A percentile compares a stretch with the other conserved stretches of the same genome.
Conservation (phyloP, 2,888 invertebrate genomes). For the Meganola albula region DNA sequence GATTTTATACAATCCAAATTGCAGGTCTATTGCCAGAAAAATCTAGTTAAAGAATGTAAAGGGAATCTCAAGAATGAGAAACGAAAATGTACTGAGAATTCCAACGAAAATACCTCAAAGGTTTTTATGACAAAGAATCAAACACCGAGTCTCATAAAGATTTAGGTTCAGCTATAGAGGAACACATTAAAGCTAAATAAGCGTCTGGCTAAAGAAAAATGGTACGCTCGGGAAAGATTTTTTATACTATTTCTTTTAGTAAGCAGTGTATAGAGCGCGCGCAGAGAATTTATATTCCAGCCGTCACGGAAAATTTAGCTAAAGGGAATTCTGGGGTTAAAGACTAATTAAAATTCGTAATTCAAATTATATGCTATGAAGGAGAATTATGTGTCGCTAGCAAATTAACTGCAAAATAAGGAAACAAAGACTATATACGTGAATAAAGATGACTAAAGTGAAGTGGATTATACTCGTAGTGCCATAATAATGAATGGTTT, state of each 20-base stretch:
- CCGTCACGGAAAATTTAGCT: slow-evolving; percentile 22
- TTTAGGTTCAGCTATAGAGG: slow-evolving; percentile 27
- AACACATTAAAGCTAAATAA: slow-evolving; percentile 36
- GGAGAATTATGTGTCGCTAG: too few relatives aligned
- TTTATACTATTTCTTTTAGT: slow-evolving; percentile 25
- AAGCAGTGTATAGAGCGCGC: slow-evolving; percentile 20
- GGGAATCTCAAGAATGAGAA: too few relatives aligned
- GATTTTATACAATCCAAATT: too few relatives aligned
- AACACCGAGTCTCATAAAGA: slow-evolving; percentile 29
- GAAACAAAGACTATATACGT: slow-evolving; percentile 36
- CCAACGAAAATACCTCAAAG: slow-evolving; percentile 15
- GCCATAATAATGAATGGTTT: slow-evolving; percentile 2
- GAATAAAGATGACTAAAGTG: slow-evolving; percentile 34
- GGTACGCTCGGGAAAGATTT: slow-evolving; percentile 22
- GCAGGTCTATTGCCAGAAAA: too few relatives aligned
- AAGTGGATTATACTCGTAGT: too few relatives aligned
- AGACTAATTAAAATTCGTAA: too few relatives aligned
- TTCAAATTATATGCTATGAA: too few relatives aligned
- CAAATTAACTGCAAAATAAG: too few relatives aligned
- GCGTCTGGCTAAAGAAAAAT: slow-evolving; percentile 33
- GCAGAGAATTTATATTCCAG: slow-evolving; percentile 26
- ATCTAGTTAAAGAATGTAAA: too few relatives aligned
- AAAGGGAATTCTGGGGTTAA: slow-evolving; percentile 13
- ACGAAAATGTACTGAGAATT: slow-evolving; percentile 6
- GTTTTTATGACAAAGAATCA: slow-evolving; percentile 30